These are phyloP conservation scores for Dermatemys mawii DNA, from an alignment of 2,113 vertebrate species.

Conservation along the genomic window DNA sequence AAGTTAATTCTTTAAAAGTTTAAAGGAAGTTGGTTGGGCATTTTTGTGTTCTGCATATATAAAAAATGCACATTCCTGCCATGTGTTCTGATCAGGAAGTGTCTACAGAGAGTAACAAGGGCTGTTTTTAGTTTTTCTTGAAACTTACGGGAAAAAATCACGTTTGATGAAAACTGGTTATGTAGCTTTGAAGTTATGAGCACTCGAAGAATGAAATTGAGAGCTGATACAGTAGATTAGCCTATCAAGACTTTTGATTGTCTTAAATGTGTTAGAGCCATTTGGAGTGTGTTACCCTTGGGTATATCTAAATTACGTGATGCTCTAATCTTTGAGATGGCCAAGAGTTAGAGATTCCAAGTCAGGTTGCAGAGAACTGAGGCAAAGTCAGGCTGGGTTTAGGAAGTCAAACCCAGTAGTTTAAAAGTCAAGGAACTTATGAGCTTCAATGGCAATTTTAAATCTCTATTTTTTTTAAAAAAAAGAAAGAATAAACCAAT, in stretches of 20 bases:
- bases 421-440: neutral
- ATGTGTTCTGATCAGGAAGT: neutral
- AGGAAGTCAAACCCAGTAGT: neutral
- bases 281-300: neutral
- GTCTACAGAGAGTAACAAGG: neutral
- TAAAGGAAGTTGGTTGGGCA: neutral
- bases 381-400: neutral
- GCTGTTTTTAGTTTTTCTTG: fast-evolving
- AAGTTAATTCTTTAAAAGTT: neutral
- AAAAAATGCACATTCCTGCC: neutral
- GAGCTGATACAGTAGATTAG: neutral
- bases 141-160: neutral
- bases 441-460: neutral
- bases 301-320: neutral
- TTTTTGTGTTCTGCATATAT: neutral
- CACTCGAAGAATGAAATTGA: neutral
- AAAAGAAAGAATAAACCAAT: neutral
- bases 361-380: neutral
- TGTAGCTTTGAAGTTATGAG: neutral
- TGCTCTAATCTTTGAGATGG: neutral
- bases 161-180: neutral
- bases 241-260: neutral
- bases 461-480: neutral
- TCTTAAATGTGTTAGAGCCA: neutral
- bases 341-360: neutral